phyloP scores from a whole-genome alignment of 2,797 vertebrate species.

The Ispidina lecontei region DNA sequence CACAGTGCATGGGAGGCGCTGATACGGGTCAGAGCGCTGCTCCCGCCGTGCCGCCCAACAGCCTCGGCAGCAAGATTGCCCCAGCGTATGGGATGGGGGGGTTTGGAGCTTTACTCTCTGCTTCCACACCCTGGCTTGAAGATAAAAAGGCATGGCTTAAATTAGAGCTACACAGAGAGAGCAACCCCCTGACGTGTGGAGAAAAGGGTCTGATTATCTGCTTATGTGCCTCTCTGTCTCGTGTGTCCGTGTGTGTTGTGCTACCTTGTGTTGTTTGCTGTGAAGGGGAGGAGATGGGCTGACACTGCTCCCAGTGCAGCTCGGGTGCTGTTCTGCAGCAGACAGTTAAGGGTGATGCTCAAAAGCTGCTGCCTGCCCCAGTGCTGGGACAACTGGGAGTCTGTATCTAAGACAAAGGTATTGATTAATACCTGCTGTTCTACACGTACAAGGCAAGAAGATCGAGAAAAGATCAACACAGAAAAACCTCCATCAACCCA shows the following conservation, averaged over 20 bases:
- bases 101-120: neutral
- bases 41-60: neutral
- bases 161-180: neutral
- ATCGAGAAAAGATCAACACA: neutral
- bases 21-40: conserved; percentile 11
- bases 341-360: neutral
- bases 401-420: accelerated
- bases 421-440: neutral
- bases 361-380: neutral
- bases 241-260: accelerated
- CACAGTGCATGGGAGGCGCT: conserved; percentile 29
- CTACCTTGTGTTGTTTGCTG: accelerated
- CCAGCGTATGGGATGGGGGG: neutral
- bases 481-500: neutral
- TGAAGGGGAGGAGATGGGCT: neutral
- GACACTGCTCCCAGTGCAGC: neutral
- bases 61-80: neutral
- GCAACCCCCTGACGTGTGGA: accelerated
- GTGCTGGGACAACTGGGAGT: neutral
- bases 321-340: neutral
- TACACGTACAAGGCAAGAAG: neutral
- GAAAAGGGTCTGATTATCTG: neutral
- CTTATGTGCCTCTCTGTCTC: neutral
- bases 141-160: neutral
- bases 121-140: neutral